Conservation (phyloP, 1,140 invertebrate genomes). For the fruit fly (Drosophila melanogaster) region Release_6_plus_ISO1_MT NT_037436.4:2961501-2962000, state of each 20-base stretch:
- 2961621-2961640: conserved; percentile 61
- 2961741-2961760: conserved; percentile 60
- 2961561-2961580: conserved; percentile 13
- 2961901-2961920: neutral
- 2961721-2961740: conserved; percentile 58
- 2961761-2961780: conserved; percentile 31
- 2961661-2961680: conserved; percentile 34
- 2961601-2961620: conserved; percentile 54
- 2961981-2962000: conserved; percentile 54
- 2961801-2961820: conserved; percentile 66
- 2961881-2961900: rapidly evolving
- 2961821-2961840: conserved; percentile 64
- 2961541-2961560: conserved; percentile 14
- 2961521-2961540: conserved; percentile 23
- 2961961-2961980: conserved; percentile 64
- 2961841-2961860: conserved; percentile 42
- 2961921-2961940: conserved; percentile 40
- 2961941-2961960: conserved; percentile 54
- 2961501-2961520: conserved; percentile 15
- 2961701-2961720: conserved; percentile 60
- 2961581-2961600: conserved; percentile 55
- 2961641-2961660: conserved; percentile 18
- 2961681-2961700: conserved; percentile 43
- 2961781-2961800: conserved; percentile 63
- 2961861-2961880: conserved; percentile 52